Evolutionary conservation across 2,888 invertebrate species (phyloP).

Genomic region (Lithophane leautieri): DNA sequence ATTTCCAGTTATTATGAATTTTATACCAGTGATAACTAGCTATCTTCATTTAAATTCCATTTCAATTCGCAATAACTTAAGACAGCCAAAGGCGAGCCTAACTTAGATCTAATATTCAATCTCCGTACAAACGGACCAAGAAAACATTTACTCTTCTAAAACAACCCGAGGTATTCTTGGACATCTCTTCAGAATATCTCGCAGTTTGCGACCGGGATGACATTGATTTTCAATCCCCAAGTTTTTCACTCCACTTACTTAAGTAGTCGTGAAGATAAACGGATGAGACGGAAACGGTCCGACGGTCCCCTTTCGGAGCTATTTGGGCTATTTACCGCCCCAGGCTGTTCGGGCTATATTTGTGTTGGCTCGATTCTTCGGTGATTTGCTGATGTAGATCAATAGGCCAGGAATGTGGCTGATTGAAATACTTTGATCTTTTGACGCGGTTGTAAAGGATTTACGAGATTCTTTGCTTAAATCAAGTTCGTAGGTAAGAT

Average conservation of each 20-base stretch:
- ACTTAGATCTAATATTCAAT: slow-evolving; percentile 20
- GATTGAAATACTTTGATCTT: slow-evolving; percentile 54
- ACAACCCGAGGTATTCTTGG: slow-evolving; percentile 53
- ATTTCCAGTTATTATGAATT: not conserved
- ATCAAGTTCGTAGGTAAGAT: not conserved
- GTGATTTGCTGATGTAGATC: slow-evolving; percentile 63
- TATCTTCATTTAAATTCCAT: not conserved
- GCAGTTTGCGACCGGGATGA: slow-evolving; percentile 66
- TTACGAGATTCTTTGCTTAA: not conserved
- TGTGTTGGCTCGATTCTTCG: slow-evolving; percentile 47
- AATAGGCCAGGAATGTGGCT: slow-evolving; percentile 45
- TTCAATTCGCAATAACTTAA: slow-evolving; percentile 13
- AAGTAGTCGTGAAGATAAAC: slow-evolving; percentile 71
- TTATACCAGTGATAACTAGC: not conserved
- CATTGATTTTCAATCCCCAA: slow-evolving; percentile 72
- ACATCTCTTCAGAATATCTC: slow-evolving; percentile 58
- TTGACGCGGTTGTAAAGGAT: slow-evolving; percentile 1
- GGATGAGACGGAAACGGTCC: slow-evolving; percentile 63
- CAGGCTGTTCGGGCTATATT: slow-evolving; percentile 53
- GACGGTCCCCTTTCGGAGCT: slow-evolving; percentile 56
- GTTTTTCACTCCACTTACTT: slow-evolving; percentile 70
- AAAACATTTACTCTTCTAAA: slow-evolving; percentile 46
- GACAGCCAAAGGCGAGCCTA: not conserved
- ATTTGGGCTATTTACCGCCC: slow-evolving; percentile 65
- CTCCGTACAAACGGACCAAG: slow-evolving; percentile 31